A percentile compares a stretch with the other conserved stretches of the same genome.
These are phyloP conservation scores for Piezodorus guildinii DNA, from an alignment of 1,140 invertebrate species.

Conservation along the genomic window DNA sequence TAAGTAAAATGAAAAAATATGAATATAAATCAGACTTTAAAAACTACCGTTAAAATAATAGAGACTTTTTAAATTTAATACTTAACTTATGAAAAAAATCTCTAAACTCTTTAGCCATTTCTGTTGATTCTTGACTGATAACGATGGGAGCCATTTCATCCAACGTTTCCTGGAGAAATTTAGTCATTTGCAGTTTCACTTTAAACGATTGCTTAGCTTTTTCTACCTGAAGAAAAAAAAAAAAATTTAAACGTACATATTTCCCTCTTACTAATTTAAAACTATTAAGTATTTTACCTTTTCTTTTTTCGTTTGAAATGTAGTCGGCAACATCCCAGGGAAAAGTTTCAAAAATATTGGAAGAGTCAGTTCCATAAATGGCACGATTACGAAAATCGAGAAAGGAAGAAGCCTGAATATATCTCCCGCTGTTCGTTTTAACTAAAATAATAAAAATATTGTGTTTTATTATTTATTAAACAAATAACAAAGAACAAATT, in stretches of 20 bases:
- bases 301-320: slow-evolving; percentile 85
- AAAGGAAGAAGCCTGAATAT: slow-evolving; percentile 94
- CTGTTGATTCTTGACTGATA: slow-evolving; percentile 45
- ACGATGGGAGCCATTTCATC: slow-evolving; percentile 82
- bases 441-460: slow-evolving; percentile 34
- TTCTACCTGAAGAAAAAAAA: no score
- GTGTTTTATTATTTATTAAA: no score
- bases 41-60: not conserved
- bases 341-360: slow-evolving; percentile 95
- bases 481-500: no score
- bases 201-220: slow-evolving; percentile 86
- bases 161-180: slow-evolving; percentile 90
- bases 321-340: slow-evolving; percentile 94
- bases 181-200: slow-evolving; percentile 96
- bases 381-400: slow-evolving; percentile 93
- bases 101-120: slow-evolving; percentile 83
- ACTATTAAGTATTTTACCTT: slow-evolving; percentile 40
- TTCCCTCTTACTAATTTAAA: no score
- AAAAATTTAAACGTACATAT: slow-evolving; percentile 10
- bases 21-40: not conserved
- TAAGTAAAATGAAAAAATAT: not conserved
- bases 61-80: not conserved
- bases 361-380: slow-evolving; percentile 94
- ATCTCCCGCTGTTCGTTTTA: slow-evolving; percentile 90
- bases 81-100: slow-evolving; percentile 77